Conservation (phyloP, 2,113 vertebrate genomes). For the Oostethus manadensis region DNA sequence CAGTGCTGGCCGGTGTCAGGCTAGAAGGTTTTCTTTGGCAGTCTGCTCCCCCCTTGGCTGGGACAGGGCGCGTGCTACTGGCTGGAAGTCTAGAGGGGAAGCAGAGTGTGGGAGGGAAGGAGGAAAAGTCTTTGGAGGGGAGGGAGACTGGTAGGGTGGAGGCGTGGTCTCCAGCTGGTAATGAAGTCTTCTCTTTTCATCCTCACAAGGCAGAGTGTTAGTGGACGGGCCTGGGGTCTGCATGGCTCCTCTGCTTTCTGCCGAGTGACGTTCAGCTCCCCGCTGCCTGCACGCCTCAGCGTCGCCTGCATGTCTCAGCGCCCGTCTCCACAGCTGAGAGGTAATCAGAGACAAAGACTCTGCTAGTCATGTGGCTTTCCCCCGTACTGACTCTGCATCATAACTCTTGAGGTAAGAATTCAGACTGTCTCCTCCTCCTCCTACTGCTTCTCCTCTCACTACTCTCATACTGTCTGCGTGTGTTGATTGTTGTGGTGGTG, state of each 20-base stretch:
- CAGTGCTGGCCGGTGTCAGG: slow-evolving; percentile 57
- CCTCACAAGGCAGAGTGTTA: slow-evolving; percentile 82
- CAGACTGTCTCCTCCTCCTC: slow-evolving; percentile 19
- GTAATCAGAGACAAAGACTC: slow-evolving; percentile 41
- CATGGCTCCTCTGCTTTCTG: slow-evolving; percentile 67
- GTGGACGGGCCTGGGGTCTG: slow-evolving; percentile 74
- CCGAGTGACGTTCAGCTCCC: slow-evolving; percentile 35
- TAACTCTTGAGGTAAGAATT: slow-evolving; percentile 73
- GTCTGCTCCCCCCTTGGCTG: slow-evolving; percentile 64
- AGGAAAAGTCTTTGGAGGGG: slow-evolving; percentile 44
- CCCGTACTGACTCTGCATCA: slow-evolving; percentile 34
- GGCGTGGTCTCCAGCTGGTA: slow-evolving; percentile 82
- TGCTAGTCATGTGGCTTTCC: slow-evolving; percentile 69
- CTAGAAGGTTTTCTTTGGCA: slow-evolving; percentile 75
- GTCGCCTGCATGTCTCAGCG: slow-evolving; percentile 34
- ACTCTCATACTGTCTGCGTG: slow-evolving; percentile 43
- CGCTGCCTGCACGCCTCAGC: slow-evolving; percentile 32
- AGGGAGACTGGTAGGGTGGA: slow-evolving; percentile 59
- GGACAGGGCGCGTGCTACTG: slow-evolving; percentile 81
- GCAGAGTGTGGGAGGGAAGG: slow-evolving; percentile 53
- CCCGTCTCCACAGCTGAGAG: slow-evolving; percentile 47
- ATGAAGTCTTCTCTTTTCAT: slow-evolving; percentile 92
- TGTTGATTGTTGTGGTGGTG: slow-evolving; percentile 58
- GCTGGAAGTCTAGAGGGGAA: slow-evolving; percentile 77
- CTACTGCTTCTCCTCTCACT: slow-evolving; percentile 28